phyloP scores from a whole-genome alignment of 2,113 vertebrate species.

The Uria aalge region DNA sequence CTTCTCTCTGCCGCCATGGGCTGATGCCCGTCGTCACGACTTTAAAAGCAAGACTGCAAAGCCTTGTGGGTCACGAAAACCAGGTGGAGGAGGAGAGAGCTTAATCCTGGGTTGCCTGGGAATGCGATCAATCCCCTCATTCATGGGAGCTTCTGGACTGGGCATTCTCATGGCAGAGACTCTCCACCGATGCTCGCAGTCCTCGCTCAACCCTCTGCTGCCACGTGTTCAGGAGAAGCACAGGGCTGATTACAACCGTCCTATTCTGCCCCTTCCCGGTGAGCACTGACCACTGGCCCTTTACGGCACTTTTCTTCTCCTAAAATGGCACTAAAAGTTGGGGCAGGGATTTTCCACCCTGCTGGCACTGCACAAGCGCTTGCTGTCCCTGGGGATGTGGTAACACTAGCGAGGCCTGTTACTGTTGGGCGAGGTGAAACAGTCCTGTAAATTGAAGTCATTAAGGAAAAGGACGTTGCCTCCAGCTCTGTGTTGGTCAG shows the following conservation, averaged over 20 bases:
- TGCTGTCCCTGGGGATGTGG: not conserved
- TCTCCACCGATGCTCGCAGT: fast-evolving
- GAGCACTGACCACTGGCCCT: not conserved
- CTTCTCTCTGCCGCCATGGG: not conserved
- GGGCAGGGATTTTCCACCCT: not conserved
- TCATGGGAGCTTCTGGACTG: not conserved
- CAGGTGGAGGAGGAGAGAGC: not conserved
- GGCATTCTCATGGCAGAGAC: not conserved
- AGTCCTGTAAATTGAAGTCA: not conserved
- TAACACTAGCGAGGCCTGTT: not conserved
- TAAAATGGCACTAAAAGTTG: not conserved
- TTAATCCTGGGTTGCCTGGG: not conserved
- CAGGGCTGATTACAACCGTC: fast-evolving
- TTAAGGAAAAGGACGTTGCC: not conserved
- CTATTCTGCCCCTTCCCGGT: not conserved
- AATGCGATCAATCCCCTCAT: not conserved
- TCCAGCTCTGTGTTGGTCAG: not conserved
- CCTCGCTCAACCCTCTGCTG: not conserved
- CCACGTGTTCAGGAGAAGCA: not conserved
- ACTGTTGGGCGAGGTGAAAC: not conserved
- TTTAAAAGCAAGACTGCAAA: not conserved
- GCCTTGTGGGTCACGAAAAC: not conserved
- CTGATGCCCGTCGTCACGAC: fast-evolving
- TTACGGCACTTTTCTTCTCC: not conserved
- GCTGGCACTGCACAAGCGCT: not conserved